These are phyloP conservation scores for Steinernema scapterisci DNA, from an alignment of 2,888 invertebrate species.

Conservation along the genomic window DNA sequence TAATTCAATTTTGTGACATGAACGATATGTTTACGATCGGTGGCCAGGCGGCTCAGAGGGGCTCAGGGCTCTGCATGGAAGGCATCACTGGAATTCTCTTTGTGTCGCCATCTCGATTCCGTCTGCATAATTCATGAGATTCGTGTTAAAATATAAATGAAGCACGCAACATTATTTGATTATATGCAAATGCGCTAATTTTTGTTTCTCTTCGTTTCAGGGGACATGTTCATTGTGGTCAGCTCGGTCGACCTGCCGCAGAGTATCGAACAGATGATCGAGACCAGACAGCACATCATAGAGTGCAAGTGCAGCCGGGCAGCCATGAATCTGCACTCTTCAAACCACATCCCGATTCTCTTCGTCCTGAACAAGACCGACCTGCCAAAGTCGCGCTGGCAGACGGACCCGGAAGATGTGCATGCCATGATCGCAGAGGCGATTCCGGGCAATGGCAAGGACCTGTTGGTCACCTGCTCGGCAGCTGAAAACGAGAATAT, in stretches of 20 bases:
- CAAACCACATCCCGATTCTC: slow-evolving; percentile 37
- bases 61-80: background rate
- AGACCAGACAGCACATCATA: slow-evolving; percentile 44
- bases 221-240: slow-evolving; percentile 52
- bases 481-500: slow-evolving; percentile 44
- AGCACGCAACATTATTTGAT: slow-evolving; percentile 25
- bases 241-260: slow-evolving; percentile 44
- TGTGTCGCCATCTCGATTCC: slow-evolving; percentile 21
- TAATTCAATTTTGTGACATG: background rate
- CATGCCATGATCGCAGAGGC: slow-evolving; percentile 29
- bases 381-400: slow-evolving; percentile 41
- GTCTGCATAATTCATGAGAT: slow-evolving; percentile 18
- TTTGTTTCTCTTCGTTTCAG: slow-evolving; percentile 34
- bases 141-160: slow-evolving; percentile 26
- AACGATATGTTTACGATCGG: slow-evolving; percentile 21
- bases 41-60: too few relatives aligned
- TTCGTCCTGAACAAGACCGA: slow-evolving; percentile 52
- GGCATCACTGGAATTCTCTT: background rate
- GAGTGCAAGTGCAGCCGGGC: slow-evolving; percentile 43
- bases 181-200: slow-evolving; percentile 12
- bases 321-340: background rate
- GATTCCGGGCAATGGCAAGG: slow-evolving; percentile 20
- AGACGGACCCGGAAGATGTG: slow-evolving; percentile 39
- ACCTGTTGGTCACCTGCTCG: slow-evolving; percentile 39
- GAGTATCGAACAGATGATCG: slow-evolving; percentile 44